Evolutionary conservation across 2,113 vertebrate species (phyloP), one percentile per base, ranked within the genome.

Genomic region (Rhinopomastus cyanomelas): DNA sequence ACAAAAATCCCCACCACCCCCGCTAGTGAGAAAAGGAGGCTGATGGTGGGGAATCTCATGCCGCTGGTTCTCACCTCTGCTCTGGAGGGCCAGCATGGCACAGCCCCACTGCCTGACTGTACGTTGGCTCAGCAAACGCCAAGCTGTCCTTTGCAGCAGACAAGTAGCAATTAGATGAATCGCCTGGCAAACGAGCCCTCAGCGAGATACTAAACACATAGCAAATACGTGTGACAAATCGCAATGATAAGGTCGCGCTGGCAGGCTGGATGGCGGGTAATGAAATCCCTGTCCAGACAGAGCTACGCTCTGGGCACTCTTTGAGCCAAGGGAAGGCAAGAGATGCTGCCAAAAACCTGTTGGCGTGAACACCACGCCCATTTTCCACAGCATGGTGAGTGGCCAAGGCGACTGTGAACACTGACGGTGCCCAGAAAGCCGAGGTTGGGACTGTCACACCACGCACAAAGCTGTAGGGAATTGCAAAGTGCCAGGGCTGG

Each of bases 201-300:
- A 1, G 71, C 0, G 1, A 72, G 60, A 53, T 27, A 44, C 80
- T 29, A 5, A 21, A 37, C 88, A 76, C 74, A 44, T 32, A 36
- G 27, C 85, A 85, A 59, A 44, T 12, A 14, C 1, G 46, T 88
- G 87, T 86, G 94, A 91, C 95, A 90, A 91, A 95, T 81, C 6
- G 87, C 89, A 75, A 37, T 84, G 82, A 88, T 87, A 84, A 81
- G 95, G 89, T 46, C 73, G 73, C 0, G 4, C 85, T 88, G 91
- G 87, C 85, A 80, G 90, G 64, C 93, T 34, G 86, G 49, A 78
- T 13, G 82, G 65, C 2, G 4, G 74, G 73, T 56, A 69, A 80
- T 3, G 66, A 88, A 89, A 91, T 79, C 82, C 62, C 85, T 57
- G 62, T 76, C 69, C 87, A 77, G 91, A 89, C 90, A 87, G 78